A percentile compares a stretch with the other conserved stretches of the same genome.
Conservation (phyloP, 1,140 invertebrate species). For the Orchesella cincta region DNA sequence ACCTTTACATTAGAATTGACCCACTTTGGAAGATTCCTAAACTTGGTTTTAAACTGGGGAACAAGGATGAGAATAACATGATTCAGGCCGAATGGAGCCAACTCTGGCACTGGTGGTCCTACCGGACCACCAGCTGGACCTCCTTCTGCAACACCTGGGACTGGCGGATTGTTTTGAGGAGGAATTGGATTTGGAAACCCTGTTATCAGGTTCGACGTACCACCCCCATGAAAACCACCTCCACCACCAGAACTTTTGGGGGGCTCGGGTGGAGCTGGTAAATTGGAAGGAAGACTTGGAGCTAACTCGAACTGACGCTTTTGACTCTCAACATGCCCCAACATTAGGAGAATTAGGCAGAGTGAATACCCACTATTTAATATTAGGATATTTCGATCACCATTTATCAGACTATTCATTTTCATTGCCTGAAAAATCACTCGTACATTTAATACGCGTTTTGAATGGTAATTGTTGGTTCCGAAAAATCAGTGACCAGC, state of each 20-base stretch:
- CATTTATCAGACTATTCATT: too few species aligned
- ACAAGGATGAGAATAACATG: conserved; percentile 44
- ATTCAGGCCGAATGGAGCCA: conserved; percentile 42
- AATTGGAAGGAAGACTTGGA: conserved; percentile 19
- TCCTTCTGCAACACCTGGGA: background rate
- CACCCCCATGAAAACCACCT: conserved; percentile 2
- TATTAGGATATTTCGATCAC: too few species aligned
- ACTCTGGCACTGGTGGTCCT: background rate
- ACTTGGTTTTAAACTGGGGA: conserved; percentile 43
- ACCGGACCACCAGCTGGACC: background rate
- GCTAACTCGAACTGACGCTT: background rate
- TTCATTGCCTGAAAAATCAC: too few species aligned
- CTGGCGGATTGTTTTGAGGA: conserved; percentile 22
- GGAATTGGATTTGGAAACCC: conserved; percentile 23
- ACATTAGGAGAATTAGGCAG: too few species aligned
- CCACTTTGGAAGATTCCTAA: conserved; percentile 35
- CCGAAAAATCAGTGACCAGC: too few species aligned
- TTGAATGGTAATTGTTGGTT: too few species aligned
- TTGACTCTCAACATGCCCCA: background rate
- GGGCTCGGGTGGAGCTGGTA: conserved; percentile 35
- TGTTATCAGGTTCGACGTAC: conserved; percentile 6
- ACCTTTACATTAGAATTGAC: conserved; percentile 32
- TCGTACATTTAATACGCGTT: too few species aligned
- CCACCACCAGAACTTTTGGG: background rate
- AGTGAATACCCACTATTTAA: too few species aligned